Percentiles rank a stretch among this genome's conserved stretches.
phyloP scores from a whole-genome alignment of 2,113 vertebrate species.

The Ahaetulla prasina region DNA sequence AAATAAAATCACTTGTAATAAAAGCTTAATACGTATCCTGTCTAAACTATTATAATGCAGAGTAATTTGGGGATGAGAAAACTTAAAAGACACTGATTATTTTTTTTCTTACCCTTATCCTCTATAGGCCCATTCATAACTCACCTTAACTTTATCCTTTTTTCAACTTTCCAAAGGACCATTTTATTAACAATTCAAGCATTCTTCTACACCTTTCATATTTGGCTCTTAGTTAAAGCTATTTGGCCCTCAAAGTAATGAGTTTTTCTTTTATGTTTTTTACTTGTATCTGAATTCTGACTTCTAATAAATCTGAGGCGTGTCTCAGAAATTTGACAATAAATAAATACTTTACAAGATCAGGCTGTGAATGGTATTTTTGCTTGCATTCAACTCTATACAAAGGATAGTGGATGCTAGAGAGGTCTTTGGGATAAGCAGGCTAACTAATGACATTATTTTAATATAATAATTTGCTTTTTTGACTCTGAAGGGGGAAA shows the following conservation, averaged over 20 bases:
- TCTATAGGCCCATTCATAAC: too few relatives aligned
- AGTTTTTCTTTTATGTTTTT: neutral
- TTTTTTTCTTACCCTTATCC: too few relatives aligned
- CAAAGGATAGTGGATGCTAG: neutral
- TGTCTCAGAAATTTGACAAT: neutral
- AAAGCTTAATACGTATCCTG: neutral
- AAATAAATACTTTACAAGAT: neutral
- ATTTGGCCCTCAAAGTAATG: neutral
- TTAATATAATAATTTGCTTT: neutral
- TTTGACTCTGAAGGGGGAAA: neutral
- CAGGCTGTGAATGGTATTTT: neutral
- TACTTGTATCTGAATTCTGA: neutral
- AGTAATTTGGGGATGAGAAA: neutral
- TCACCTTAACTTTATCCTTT: neutral
- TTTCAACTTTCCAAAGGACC: neutral
- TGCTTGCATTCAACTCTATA: neutral
- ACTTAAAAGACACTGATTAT: too few relatives aligned
- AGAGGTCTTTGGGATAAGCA: neutral
- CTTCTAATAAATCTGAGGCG: neutral
- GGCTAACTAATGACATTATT: neutral
- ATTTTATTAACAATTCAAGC: neutral
- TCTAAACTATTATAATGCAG: neutral
- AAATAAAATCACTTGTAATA: neutral
- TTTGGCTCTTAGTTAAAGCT: neutral
- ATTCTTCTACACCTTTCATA: neutral